These are phyloP conservation scores for Sebastes vulpes DNA, from an alignment of 2,797 vertebrate genomes.

Conservation along the genomic window DNA sequence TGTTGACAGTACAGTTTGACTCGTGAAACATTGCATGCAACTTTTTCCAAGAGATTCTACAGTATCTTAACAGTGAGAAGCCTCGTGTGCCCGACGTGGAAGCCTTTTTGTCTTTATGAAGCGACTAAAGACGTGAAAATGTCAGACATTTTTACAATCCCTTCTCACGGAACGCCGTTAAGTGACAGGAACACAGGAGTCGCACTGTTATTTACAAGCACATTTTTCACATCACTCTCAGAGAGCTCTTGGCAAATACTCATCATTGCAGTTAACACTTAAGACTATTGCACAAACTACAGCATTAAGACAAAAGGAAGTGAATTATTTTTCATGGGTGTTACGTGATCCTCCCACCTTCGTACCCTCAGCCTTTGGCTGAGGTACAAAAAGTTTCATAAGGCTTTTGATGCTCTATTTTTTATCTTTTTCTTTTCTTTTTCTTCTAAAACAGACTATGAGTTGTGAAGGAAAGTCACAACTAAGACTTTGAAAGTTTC, in stretches of 20 bases:
- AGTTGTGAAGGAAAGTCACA: constrained; percentile 39
- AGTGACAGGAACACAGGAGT: constrained; percentile 47
- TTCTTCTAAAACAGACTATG: constrained; percentile 37
- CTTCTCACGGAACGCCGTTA: background rate
- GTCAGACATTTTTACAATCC: constrained; percentile 17
- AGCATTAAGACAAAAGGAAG: constrained; percentile 78
- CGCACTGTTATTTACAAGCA: constrained; percentile 75
- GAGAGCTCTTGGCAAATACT: constrained; percentile 76
- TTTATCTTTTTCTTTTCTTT: background rate
- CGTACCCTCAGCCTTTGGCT: constrained; percentile 30
- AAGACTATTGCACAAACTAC: constrained; percentile 85
- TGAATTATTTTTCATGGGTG: constrained; percentile 48
- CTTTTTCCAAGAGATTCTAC: constrained; percentile 58
- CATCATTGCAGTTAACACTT: constrained; percentile 70
- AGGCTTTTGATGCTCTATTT: constrained; percentile 69
- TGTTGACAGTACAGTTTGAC: constrained; percentile 66
- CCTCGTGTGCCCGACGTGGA: constrained; percentile 66
- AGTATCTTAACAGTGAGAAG: constrained; percentile 70
- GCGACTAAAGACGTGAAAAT: constrained; percentile 34
- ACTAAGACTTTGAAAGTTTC: constrained; percentile 42
- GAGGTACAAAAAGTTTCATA: constrained; percentile 68
- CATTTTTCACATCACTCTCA: constrained; percentile 61
- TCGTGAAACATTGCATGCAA: constrained; percentile 84
- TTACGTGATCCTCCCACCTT: constrained; percentile 34
- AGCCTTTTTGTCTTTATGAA: constrained; percentile 53